These are phyloP conservation scores for Cephus spinipes DNA, from an alignment of 2,888 invertebrate genomes.

Conservation along the genomic window DNA sequence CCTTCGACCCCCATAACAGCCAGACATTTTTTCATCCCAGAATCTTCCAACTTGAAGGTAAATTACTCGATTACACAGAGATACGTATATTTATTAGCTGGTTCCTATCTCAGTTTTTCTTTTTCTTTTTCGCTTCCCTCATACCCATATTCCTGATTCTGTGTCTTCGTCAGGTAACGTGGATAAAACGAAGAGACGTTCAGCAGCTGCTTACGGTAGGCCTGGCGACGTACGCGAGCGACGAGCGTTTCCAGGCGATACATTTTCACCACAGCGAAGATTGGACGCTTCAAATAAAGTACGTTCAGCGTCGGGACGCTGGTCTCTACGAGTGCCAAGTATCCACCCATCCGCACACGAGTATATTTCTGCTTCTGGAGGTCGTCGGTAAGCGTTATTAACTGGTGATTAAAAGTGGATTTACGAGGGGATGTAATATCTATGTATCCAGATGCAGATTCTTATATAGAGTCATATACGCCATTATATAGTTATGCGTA, in stretches of 20 bases:
- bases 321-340: slow-evolving; percentile 93
- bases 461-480: not conserved
- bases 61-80: not conserved
- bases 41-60: not conserved
- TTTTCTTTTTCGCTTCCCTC: not conserved
- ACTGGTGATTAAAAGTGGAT: not conserved
- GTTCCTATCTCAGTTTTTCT: slow-evolving; percentile 8
- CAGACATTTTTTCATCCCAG: not conserved
- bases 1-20: not conserved
- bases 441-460: not conserved
- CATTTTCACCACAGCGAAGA: slow-evolving; percentile 92
- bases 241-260: slow-evolving; percentile 87
- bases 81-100: not conserved
- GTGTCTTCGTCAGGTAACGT: slow-evolving; percentile 75
- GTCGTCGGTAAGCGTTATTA: slow-evolving; percentile 82
- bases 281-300: slow-evolving; percentile 92
- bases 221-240: slow-evolving; percentile 88
- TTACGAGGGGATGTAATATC: not conserved
- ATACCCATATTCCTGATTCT: not conserved
- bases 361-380: slow-evolving; percentile 86
- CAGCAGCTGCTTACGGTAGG: slow-evolving; percentile 86
- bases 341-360: slow-evolving; percentile 90
- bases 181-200: slow-evolving; percentile 84
- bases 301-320: slow-evolving; percentile 86
- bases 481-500: not conserved